Conservation (phyloP, 2,888 invertebrate species). For the Metalampra italica region DNA sequence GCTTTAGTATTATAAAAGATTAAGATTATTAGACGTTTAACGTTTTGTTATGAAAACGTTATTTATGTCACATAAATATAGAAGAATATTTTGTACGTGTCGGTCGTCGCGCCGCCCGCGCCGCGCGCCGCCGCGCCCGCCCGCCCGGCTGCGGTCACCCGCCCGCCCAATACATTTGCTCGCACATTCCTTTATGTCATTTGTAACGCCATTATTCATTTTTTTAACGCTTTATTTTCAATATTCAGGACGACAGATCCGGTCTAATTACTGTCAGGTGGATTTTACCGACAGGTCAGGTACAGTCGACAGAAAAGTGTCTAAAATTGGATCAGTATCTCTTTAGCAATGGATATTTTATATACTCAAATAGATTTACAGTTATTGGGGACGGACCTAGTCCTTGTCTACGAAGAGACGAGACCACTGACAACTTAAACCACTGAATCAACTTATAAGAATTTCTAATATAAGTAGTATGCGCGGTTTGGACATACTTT, state of each 20-base stretch:
- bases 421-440: too few relatives aligned
- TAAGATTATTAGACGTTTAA: not conserved
- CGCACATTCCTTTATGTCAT: constrained; percentile 19
- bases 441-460: too few relatives aligned
- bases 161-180: constrained; percentile 26
- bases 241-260: not conserved
- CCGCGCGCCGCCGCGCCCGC: constrained; percentile 4
- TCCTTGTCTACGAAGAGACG: too few relatives aligned
- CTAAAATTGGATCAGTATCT: too few relatives aligned
- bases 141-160: constrained; percentile 11
- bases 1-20: not conserved
- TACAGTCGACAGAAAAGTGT: too few relatives aligned
- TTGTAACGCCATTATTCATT: constrained; percentile 11
- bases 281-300: not conserved
- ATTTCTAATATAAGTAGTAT: too few relatives aligned
- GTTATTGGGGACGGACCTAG: too few relatives aligned
- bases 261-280: constrained; percentile 5
- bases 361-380: too few relatives aligned
- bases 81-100: constrained; percentile 21
- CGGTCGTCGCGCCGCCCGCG: constrained; percentile 10
- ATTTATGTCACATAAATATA: constrained; percentile 24
- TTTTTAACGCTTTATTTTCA: constrained; percentile 3
- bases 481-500: too few relatives aligned
- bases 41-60: constrained; percentile 17
- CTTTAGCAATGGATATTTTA: too few relatives aligned